These are phyloP conservation scores for Charadrius vociferus DNA, from an alignment of 2,113 vertebrate species.

Conservation along the genomic window DNA sequence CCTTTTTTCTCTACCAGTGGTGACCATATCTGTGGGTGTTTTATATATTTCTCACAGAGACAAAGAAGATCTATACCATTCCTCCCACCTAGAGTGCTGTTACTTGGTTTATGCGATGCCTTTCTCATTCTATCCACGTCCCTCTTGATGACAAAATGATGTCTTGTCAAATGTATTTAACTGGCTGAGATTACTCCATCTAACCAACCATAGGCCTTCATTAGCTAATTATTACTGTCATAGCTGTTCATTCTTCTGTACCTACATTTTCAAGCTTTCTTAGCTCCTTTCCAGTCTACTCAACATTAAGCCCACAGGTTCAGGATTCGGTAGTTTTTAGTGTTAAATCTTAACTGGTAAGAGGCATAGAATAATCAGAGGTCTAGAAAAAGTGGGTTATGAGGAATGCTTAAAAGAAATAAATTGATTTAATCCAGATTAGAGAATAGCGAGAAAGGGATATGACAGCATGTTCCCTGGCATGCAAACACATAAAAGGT, in stretches of 20 bases:
- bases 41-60: not conserved
- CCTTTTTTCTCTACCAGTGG: not conserved
- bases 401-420: not conserved
- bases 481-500: not conserved
- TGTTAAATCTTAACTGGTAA: not conserved
- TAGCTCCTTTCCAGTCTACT: not conserved
- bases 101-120: not conserved
- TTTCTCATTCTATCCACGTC: not conserved
- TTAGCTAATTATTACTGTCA: not conserved
- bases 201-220: not conserved
- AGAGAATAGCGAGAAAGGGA: not conserved
- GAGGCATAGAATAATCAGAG: not conserved
- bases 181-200: not conserved
- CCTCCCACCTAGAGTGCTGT: not conserved
- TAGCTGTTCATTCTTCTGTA: not conserved
- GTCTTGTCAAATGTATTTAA: not conserved
- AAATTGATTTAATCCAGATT: not conserved
- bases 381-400: not conserved
- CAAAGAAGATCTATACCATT: rapidly evolving
- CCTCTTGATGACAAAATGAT: not conserved
- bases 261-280: not conserved
- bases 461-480: not conserved
- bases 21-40: not conserved
- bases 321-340: not conserved
- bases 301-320: not conserved